Evolutionary conservation across 2,797 vertebrate genomes (phyloP), one percentile per base, ranked within the genome.

Genomic region (Liparis tanakae): DNA sequence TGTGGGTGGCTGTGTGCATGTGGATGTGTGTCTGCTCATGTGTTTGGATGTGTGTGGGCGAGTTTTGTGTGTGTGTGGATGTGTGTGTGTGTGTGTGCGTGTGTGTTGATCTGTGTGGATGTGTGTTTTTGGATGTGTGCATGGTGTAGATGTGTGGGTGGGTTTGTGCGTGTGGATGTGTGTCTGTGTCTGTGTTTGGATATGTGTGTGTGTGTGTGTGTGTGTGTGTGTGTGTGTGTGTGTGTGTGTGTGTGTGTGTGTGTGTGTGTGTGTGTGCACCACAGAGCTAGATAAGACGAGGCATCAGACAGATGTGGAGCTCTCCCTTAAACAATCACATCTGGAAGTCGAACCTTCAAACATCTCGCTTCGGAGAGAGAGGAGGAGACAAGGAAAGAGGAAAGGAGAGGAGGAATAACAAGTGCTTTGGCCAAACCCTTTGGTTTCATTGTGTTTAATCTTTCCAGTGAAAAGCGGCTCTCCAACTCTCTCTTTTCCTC

Each of bases 321-420:
- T 74, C 37, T 36, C 33, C 7, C 37, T 70, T 67, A 59, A 73
- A 61, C 44, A 70, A 51, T 67, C 58, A 55, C 46, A 78, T 76
- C 72, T 64, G 10, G 20, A 55, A 68, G 22, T 22, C 48, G 6
- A 66, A 12, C 20, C 6, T 64, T 67, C 41, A 13, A 34, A 15
- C 53, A 6, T 50, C 33, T 53, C 39, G 22, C 7, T 73, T 10
- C 17, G 72, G 50, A 56, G 46, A 50, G 12, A 55, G 25, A 25
- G 59, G 36, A 71, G 48, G 57, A 69, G 37, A 59, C 17, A 9
- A 46, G 18, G 48, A 39, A 4, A 20, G 56, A 46, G 55, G 5
- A 67, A 2, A 39, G 39, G n/a, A n/a, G 14, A 18, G 6, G 48
- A 20, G 48, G 15, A 17, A 17, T 5, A 3, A 18, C n/a, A 18